These are phyloP conservation scores for Zosterops borbonicus DNA, from an alignment of 2,113 vertebrate species.

Conservation along the genomic window DNA sequence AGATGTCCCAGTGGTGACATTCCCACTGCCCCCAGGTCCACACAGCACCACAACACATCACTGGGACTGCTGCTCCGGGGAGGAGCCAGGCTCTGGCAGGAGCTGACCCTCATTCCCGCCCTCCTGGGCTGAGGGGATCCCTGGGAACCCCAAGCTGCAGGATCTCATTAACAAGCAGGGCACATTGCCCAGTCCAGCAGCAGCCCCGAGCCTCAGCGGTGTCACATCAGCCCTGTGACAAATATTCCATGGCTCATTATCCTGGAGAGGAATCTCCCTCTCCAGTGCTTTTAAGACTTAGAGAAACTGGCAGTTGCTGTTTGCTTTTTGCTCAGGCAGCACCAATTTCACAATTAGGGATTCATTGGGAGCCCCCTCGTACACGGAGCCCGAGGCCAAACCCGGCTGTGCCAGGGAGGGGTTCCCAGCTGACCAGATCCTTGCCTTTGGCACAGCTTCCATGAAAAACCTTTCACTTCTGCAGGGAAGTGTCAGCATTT, in stretches of 20 bases:
- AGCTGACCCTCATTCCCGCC: neutral
- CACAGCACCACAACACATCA: rapidly evolving
- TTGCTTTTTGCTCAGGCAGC: neutral
- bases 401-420: neutral
- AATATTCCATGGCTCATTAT: slow-evolving; percentile 39
- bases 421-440: neutral
- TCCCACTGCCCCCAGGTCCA: neutral
- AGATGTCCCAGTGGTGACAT: neutral
- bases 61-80: neutral
- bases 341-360: neutral
- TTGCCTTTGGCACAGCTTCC: neutral
- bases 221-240: slow-evolving; percentile 48
- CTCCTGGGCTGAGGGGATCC: neutral
- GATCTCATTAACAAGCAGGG: neutral
- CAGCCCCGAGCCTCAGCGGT: neutral
- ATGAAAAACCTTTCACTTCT: neutral
- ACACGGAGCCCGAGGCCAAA: neutral
- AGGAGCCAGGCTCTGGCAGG: neutral
- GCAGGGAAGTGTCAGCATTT: neutral
- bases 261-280: slow-evolving; percentile 30
- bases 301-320: neutral
- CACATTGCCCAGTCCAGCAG: neutral
- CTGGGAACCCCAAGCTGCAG: neutral
- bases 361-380: neutral
- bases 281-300: slow-evolving; percentile 11